These are phyloP conservation scores for Cecidostiba fungosa DNA, from an alignment of 2,888 invertebrate species.

Conservation along the genomic window DNA sequence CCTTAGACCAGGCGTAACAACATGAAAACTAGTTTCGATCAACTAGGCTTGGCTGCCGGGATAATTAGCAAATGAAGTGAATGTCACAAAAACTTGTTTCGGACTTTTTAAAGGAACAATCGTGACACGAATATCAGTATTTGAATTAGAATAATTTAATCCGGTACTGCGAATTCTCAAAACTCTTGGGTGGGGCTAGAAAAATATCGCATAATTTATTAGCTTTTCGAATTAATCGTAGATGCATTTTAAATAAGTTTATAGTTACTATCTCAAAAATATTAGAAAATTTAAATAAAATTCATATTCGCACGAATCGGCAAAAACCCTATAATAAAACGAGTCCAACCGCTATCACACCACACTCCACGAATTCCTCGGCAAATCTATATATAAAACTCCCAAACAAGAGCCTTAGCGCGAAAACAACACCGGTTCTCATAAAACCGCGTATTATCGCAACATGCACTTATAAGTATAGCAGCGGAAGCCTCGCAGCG, in stretches of 20 bases:
- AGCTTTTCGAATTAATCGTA: no score
- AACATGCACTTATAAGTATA: background rate
- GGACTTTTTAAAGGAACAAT: slow-evolving; percentile 8
- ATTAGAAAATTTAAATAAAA: no score
- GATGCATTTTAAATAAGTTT: no score
- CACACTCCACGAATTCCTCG: background rate
- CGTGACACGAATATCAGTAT: background rate
- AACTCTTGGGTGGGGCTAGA: background rate
- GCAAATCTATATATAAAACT: background rate
- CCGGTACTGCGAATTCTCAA: background rate
- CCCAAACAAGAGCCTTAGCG: background rate
- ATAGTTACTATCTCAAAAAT: no score
- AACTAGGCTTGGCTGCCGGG: background rate
- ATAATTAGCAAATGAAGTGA: background rate
- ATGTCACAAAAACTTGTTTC: slow-evolving; percentile 3
- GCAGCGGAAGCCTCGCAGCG: background rate
- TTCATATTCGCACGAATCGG: no score
- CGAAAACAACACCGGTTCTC: background rate
- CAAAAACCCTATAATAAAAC: background rate
- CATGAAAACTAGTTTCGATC: background rate
- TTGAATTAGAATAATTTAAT: background rate
- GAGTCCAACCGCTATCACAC: background rate
- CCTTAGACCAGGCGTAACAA: background rate
- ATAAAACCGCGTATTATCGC: background rate
- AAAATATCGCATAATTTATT: no score